Conservation (phyloP, 2,888 invertebrate genomes). For the Lithophane socia region DNA sequence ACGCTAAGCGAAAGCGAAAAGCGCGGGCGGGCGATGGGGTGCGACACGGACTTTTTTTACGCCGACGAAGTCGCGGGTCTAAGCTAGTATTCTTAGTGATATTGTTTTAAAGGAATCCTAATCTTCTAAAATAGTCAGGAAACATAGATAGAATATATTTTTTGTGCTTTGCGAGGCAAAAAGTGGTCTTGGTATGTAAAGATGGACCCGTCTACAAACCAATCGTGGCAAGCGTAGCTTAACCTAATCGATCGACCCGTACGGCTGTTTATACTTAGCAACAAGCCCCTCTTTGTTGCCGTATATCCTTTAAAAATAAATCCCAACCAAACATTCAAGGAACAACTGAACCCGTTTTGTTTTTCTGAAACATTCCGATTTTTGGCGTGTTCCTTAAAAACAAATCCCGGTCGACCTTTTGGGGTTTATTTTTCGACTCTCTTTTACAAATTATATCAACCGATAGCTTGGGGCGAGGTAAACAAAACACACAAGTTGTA, state of each 20-base stretch:
- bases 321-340: not conserved
- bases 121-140: not conserved
- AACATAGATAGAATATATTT: not conserved
- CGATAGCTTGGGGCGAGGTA: slow-evolving; percentile 35
- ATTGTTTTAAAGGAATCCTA: not conserved
- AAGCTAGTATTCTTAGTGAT: not conserved
- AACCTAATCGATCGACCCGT: too few species aligned
- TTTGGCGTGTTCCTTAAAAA: not conserved
- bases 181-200: too few species aligned
- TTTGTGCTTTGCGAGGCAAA: too few species aligned
- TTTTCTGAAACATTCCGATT: not conserved
- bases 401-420: not conserved
- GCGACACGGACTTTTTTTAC: too few species aligned
- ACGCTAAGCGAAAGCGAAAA: too few species aligned
- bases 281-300: too few species aligned
- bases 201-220: too few species aligned
- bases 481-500: slow-evolving; percentile 40
- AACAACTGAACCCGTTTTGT: not conserved
- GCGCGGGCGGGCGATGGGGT: too few species aligned
- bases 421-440: slow-evolving; percentile 16
- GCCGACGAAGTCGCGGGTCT: too few species aligned
- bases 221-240: too few species aligned
- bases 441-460: slow-evolving; percentile 43
- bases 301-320: not conserved
- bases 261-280: too few species aligned